Evolutionary conservation across 2,888 invertebrate genomes (phyloP), one percentile per base, ranked within the genome.

Genomic region (Epinotia brunnichana): DNA sequence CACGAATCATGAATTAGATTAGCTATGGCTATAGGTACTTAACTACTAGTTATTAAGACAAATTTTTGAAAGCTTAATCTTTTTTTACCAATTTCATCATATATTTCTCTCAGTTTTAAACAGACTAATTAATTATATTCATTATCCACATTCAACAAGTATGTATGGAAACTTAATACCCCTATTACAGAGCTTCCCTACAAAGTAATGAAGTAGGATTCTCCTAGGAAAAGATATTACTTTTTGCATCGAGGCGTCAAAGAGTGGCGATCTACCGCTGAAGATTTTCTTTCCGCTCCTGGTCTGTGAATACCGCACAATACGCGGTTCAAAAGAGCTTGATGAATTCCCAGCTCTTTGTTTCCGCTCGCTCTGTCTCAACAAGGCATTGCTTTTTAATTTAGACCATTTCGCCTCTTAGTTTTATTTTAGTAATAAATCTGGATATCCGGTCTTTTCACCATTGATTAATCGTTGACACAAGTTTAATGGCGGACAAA

Each of bases 381-480:
- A 88, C 88, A 87, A 89, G 90, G 90, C 91, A 91, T 92, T 87
- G 90, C 91, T 90, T 92, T 92, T 92, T 92, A 90, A 92, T 92
- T 91, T 90, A 87, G 90, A 90, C 89, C 89, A 91, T 90, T 90
- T 89, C 85, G 86, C 86, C 79, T 87, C 82, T 83, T 83, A 83
- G 86, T 89, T 91, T 90, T 89, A 87, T 88, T 89, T 85, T 83
- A 82, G 84, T 89, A 84, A 88, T 90, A 89, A 90, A 90, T 90
- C 88, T 87, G 86, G 85, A 83, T 88, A 88, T 86, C 82, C 81
- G 83, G 77, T 78, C 70, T 79, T 80, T 80, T 77, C 77, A 76
- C 78, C 74, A 79, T 78, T 77, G 78, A 79, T 77, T 79, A 72
- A 69, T 73, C 59, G 59, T 69, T 69, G 54, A 64, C 48, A 64